Conservation (phyloP, 2,797 vertebrate genomes). For the Sylvilagus floridanus region DNA sequence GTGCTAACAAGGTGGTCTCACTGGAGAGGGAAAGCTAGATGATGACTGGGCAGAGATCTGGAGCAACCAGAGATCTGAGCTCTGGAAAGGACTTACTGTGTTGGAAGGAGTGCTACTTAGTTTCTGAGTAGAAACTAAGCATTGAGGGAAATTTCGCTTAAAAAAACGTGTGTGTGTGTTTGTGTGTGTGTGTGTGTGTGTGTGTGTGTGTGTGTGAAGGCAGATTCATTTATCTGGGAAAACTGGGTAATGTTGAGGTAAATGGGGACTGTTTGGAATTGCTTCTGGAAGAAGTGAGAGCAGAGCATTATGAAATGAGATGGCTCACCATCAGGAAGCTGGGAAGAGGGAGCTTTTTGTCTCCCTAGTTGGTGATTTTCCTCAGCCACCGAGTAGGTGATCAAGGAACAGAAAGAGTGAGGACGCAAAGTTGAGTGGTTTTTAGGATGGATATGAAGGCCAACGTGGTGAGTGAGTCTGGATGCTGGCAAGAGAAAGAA, state of each 20-base stretch:
- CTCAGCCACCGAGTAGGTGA: neutral
- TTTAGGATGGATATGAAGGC: neutral
- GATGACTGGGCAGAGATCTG: neutral
- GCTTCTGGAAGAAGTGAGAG: neutral
- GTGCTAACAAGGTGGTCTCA: neutral
- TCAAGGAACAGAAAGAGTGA: neutral
- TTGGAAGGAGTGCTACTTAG: neutral
- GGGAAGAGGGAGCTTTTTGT: neutral
- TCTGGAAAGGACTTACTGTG: neutral
- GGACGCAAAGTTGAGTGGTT: neutral
- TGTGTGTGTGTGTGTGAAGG: neutral
- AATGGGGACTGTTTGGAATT: neutral
- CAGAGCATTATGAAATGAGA: neutral
- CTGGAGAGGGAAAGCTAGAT: neutral
- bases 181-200: neutral
- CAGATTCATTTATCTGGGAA: neutral
- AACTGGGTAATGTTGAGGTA: neutral
- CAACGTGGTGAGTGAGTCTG: neutral
- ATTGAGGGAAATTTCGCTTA: neutral
- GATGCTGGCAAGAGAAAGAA: neutral
- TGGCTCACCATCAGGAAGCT: neutral
- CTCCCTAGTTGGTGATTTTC: neutral
- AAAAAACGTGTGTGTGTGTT: neutral
- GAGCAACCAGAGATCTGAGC: neutral
- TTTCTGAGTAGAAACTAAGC: neutral